Percentiles rank a stretch among this genome's conserved stretches.
Evolutionary conservation across 2,113 vertebrate genomes (phyloP).

Genomic region (Alligator sinensis): DNA sequence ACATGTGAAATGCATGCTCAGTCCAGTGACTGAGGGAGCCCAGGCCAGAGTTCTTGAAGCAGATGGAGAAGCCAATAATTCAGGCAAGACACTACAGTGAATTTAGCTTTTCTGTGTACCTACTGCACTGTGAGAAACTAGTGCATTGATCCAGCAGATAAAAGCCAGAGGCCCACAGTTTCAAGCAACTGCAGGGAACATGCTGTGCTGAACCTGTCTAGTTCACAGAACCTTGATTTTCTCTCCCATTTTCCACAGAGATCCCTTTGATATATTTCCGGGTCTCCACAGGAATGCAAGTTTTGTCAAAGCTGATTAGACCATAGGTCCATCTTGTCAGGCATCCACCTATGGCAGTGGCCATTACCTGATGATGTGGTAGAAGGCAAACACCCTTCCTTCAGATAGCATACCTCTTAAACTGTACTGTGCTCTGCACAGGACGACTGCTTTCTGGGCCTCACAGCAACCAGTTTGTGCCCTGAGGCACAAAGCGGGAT

Average conservation of each 20-base stretch:
- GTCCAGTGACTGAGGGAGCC: background rate
- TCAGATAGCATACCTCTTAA: background rate
- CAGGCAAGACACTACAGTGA: background rate
- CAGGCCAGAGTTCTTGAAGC: too few relatives aligned
- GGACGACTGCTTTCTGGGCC: background rate
- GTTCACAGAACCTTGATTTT: background rate
- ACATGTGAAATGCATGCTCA: too few relatives aligned
- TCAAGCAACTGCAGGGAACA: background rate
- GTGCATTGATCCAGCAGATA: background rate
- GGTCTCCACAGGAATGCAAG: background rate
- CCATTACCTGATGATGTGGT: accelerated
- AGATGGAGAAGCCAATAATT: background rate
- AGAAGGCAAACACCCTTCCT: background rate
- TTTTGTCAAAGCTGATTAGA: background rate
- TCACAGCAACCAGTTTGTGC: accelerated
- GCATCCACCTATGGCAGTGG: background rate
- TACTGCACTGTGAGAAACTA: accelerated
- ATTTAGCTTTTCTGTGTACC: background rate
- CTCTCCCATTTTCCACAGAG: background rate
- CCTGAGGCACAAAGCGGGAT: background rate
- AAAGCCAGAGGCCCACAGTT: background rate
- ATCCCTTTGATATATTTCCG: background rate
- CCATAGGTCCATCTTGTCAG: background rate
- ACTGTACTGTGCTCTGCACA: too few relatives aligned
- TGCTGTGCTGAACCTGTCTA: background rate